Evolutionary conservation across 2,888 invertebrate species (phyloP).

Genomic region (Biston stratarius): DNA sequence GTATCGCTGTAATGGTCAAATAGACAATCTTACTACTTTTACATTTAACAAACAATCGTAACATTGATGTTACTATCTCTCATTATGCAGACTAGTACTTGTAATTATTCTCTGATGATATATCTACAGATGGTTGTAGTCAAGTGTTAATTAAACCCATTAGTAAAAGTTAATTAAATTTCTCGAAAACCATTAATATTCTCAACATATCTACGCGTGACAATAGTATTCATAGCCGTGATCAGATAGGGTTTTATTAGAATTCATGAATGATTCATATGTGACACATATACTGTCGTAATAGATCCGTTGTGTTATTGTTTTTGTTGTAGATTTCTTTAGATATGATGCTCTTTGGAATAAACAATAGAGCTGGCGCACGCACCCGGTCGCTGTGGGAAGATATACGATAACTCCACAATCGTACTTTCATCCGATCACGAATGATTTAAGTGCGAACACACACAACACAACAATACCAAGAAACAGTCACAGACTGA

Average conservation of each 20-base stretch:
- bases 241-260: slow-evolving; percentile 40
- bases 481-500: slow-evolving; percentile 48
- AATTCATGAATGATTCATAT: slow-evolving; percentile 59
- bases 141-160: slow-evolving; percentile 26
- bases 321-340: slow-evolving; percentile 63
- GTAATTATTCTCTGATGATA: not conserved
- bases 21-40: too few species aligned
- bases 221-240: slow-evolving; percentile 38
- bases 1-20: too few species aligned
- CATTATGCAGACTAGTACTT: not conserved
- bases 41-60: too few species aligned
- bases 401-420: slow-evolving; percentile 72
- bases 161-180: slow-evolving; percentile 40
- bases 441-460: slow-evolving; percentile 81
- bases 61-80: too few species aligned
- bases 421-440: slow-evolving; percentile 81
- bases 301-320: slow-evolving; percentile 69
- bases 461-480: slow-evolving; percentile 65
- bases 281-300: slow-evolving; percentile 61
- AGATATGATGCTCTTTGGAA: slow-evolving; percentile 53
- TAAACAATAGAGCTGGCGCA: slow-evolving; percentile 62
- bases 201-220: slow-evolving; percentile 28
- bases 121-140: slow-evolving; percentile 2
- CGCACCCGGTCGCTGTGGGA: slow-evolving; percentile 72
- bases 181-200: slow-evolving; percentile 41